Evolutionary conservation across 2,888 invertebrate species (phyloP).

Genomic region (Melangyna quadrimaculata): DNA sequence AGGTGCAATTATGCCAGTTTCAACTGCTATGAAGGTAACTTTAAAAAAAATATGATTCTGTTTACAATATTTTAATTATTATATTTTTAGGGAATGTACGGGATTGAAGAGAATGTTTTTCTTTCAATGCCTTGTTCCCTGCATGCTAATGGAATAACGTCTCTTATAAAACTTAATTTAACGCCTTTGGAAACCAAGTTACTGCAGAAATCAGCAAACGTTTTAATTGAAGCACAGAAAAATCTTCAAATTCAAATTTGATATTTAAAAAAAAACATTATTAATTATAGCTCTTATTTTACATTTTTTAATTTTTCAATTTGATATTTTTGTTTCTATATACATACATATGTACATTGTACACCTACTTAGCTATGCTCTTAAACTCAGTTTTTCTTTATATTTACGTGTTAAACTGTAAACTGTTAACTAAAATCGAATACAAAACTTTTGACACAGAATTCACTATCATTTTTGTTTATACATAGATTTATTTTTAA

Average conservation of each 20-base stretch:
- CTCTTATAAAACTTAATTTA: constrained; percentile 84
- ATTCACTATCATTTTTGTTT: too few species aligned
- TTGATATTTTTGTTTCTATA: too few species aligned
- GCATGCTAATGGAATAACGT: constrained; percentile 85
- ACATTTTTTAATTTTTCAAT: too few species aligned
- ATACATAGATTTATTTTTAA: too few species aligned
- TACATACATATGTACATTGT: too few species aligned
- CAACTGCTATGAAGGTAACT: constrained; percentile 84
- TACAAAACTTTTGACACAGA: too few species aligned
- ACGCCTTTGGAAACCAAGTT: constrained; percentile 83
- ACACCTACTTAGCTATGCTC: too few species aligned
- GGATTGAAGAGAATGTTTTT: constrained; percentile 89
- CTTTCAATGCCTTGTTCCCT: constrained; percentile 90
- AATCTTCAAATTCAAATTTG: constrained; percentile 46
- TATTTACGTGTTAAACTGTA: too few species aligned
- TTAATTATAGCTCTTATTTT: neutral
- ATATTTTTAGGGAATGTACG: constrained; percentile 82
- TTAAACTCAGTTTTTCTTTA: too few species aligned
- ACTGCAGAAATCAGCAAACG: constrained; percentile 84
- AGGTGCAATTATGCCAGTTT: constrained; percentile 87
- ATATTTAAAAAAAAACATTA: neutral
- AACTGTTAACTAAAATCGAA: too few species aligned
- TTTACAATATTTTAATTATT: neutral
- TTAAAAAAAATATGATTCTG: neutral
- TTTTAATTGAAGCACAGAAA: constrained; percentile 79